phyloP scores from a whole-genome alignment of 2,113 vertebrate species.

The Corydoras maculifer region DNA sequence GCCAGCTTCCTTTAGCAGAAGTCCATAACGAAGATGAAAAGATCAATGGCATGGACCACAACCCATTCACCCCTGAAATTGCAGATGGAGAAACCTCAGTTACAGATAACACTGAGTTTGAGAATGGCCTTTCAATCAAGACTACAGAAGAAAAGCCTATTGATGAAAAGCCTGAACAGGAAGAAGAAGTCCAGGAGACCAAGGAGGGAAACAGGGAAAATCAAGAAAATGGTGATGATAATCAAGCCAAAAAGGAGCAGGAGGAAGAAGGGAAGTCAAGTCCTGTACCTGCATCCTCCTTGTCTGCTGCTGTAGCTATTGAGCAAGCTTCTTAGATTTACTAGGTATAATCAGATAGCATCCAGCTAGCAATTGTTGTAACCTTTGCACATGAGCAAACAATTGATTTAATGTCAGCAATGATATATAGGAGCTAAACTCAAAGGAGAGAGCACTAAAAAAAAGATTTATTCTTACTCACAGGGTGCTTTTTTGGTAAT shows the following conservation, averaged over 20 bases:
- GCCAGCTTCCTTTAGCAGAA: constrained; percentile 42
- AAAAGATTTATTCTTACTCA: neutral
- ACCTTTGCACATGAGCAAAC: constrained; percentile 1
- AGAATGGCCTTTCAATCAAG: constrained; percentile 46
- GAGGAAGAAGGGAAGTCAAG: constrained; percentile 27
- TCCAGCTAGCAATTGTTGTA: constrained; percentile 10
- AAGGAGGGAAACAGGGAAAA: constrained; percentile 49
- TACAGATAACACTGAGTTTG: constrained; percentile 16
- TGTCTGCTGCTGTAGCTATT: constrained; percentile 48
- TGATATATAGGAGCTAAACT: constrained; percentile 20
- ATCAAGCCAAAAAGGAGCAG: constrained; percentile 20
- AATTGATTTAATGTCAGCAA: neutral
- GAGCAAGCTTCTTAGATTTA: constrained; percentile 58
- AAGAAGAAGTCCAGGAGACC: constrained; percentile 42
- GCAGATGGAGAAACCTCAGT: constrained; percentile 66
- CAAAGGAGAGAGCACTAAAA: constrained; percentile 1
- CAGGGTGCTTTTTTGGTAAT: constrained; percentile 17
- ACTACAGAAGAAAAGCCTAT: constrained; percentile 43
- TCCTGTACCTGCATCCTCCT: constrained; percentile 38
- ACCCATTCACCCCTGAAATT: constrained; percentile 22
- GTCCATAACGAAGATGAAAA: constrained; percentile 57
- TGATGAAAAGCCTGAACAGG: neutral
- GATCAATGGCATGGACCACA: constrained; percentile 48
- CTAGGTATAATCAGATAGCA: constrained; percentile 1
- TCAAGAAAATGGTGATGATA: constrained; percentile 48